These are phyloP conservation scores for Hydractinia echinata DNA, from an alignment of 30 jellyfish, hydroid and myxozoan genomes.

Conservation along the genomic window DNA sequence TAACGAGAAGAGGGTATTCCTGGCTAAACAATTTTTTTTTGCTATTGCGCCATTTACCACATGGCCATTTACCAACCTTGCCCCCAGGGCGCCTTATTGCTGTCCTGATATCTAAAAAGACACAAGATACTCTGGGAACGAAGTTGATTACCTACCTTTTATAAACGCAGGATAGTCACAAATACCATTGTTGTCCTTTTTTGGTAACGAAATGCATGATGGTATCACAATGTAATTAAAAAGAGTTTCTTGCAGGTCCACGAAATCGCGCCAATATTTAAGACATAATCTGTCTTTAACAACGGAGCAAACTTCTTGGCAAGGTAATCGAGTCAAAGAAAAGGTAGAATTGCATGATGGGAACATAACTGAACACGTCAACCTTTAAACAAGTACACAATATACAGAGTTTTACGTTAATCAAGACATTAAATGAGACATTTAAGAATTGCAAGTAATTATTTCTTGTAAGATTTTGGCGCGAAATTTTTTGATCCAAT, in stretches of 20 bases:
- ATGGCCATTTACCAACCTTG: too few relatives aligned
- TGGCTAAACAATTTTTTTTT: too few relatives aligned
- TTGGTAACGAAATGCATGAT: not conserved
- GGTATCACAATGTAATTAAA: not conserved
- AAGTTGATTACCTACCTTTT: too few relatives aligned
- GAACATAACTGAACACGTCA: not conserved
- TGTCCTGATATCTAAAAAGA: too few relatives aligned
- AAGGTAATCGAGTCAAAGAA: not conserved
- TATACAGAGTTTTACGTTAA: not conserved
- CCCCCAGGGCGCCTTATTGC: too few relatives aligned
- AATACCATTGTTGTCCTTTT: too few relatives aligned
- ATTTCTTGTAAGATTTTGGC: too few relatives aligned
- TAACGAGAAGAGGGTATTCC: too few relatives aligned
- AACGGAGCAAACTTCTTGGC: not conserved
- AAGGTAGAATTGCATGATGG: conserved; percentile 8
- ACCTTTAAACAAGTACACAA: not conserved
- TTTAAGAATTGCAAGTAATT: not conserved
- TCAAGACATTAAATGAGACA: not conserved
- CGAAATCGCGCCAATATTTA: not conserved
- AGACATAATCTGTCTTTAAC: not conserved
- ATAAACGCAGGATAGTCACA: too few relatives aligned
- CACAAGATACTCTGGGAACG: too few relatives aligned
- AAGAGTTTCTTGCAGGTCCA: not conserved
- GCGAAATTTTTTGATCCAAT: too few relatives aligned
- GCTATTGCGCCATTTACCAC: too few relatives aligned